A percentile compares a stretch with the other conserved stretches of the same genome.
Evolutionary conservation across 1,140 invertebrate species (phyloP).

Genomic region (Calliphora vicina): DNA sequence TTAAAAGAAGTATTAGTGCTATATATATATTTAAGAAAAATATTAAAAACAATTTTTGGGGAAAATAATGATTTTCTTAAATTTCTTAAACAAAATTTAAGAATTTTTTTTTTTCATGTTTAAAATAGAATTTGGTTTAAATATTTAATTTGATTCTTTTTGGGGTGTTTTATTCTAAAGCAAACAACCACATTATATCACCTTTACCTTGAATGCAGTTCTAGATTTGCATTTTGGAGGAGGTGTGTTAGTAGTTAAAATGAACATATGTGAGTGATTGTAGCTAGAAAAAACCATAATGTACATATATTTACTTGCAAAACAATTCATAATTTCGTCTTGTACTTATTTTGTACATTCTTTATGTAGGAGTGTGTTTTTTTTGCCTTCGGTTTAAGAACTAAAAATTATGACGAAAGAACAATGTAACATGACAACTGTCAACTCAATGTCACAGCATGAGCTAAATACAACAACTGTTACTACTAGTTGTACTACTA

Average conservation of each 20-base stretch:
- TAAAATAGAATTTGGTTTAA: no score
- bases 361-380: not conserved
- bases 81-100: not conserved
- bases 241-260: not conserved
- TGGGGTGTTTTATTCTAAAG: not conserved
- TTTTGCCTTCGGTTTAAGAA: not conserved
- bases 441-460: conserved; percentile 29
- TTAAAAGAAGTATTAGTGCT: no score
- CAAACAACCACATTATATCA: not conserved
- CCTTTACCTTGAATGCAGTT: not conserved
- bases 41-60: no score
- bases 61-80: no score
- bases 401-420: conserved; percentile 17
- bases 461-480: not conserved
- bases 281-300: not conserved
- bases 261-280: not conserved
- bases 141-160: not conserved
- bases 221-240: not conserved
- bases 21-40: no score
- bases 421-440: conserved; percentile 32
- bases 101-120: no score
- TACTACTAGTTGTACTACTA: no score
- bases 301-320: not conserved
- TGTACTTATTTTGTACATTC: not conserved
- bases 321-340: not conserved